phyloP scores from a whole-genome alignment of 2,797 vertebrate genomes.

The Macropodus opercularis region DNA sequence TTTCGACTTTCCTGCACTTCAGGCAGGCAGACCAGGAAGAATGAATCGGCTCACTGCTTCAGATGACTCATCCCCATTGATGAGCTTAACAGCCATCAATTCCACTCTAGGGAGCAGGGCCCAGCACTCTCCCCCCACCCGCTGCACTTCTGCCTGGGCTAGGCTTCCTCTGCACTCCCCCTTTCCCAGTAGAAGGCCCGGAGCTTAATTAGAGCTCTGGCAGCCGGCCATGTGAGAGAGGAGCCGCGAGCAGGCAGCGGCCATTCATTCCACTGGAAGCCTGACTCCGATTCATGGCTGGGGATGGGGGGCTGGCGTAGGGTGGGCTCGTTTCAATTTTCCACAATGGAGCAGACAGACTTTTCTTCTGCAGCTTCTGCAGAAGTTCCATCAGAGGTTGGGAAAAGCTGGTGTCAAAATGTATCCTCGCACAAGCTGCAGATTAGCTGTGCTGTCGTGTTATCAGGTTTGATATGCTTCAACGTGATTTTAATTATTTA shows the following conservation, averaged over 20 bases:
- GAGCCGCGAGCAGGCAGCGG: slow-evolving; percentile 63
- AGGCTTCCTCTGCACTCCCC: slow-evolving; percentile 70
- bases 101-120: slow-evolving; percentile 68
- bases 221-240: slow-evolving; percentile 70
- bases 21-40: slow-evolving; percentile 65
- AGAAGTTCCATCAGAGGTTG: slow-evolving; percentile 39
- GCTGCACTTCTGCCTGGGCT: slow-evolving; percentile 60
- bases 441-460: slow-evolving; percentile 6
- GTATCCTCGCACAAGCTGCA: slow-evolving; percentile 41
- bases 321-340: slow-evolving; percentile 46
- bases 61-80: slow-evolving; percentile 82
- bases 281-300: slow-evolving; percentile 68
- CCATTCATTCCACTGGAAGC: slow-evolving; percentile 75
- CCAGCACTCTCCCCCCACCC: slow-evolving; percentile 54
- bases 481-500: slow-evolving; percentile 1
- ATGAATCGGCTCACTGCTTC: slow-evolving; percentile 71
- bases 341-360: slow-evolving; percentile 51
- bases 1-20: slow-evolving; percentile 62
- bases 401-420: slow-evolving; percentile 28
- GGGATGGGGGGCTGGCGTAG: slow-evolving; percentile 31
- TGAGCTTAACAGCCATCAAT: slow-evolving; percentile 80
- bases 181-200: slow-evolving; percentile 72
- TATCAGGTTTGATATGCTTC: slow-evolving; percentile 13
- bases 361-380: slow-evolving; percentile 33
- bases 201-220: slow-evolving; percentile 80